phyloP scores from a whole-genome alignment of 2,888 invertebrate species.

The Strigamia maritima region DNA sequence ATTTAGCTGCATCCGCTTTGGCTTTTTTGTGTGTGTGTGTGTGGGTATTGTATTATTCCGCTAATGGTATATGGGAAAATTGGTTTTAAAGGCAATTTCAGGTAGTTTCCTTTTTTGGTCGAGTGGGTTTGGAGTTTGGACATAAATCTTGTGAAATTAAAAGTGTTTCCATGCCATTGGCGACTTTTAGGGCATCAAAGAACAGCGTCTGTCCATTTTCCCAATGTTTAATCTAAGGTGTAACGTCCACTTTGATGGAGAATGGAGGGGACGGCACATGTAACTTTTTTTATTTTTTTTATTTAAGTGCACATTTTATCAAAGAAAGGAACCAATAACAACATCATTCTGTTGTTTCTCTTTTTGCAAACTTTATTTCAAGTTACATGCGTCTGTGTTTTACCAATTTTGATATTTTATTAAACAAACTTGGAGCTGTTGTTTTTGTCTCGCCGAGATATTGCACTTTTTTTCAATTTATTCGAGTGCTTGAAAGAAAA shows the following conservation, averaged over 20 bases:
- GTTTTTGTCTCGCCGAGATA: constrained; percentile 11
- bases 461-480: constrained; percentile 26
- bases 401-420: constrained; percentile 23
- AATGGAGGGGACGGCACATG: background rate
- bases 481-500: constrained; percentile 22
- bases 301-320: background rate
- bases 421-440: background rate
- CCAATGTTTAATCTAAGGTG: constrained; percentile 7
- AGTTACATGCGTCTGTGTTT: background rate
- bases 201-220: constrained; percentile 21
- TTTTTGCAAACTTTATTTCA: constrained; percentile 8
- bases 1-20: constrained; percentile 21
- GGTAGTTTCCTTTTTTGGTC: background rate
- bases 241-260: constrained; percentile 24
- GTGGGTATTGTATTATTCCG: background rate
- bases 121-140: background rate
- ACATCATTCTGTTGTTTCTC: background rate
- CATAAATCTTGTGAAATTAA: constrained; percentile 21
- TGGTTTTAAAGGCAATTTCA: constrained; percentile 5
- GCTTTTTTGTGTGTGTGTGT: background rate
- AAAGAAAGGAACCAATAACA: constrained; percentile 8
- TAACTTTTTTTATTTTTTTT: background rate
- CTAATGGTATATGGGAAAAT: background rate
- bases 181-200: background rate
- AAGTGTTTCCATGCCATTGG: constrained; percentile 5